phyloP scores from a whole-genome alignment of 2,888 invertebrate species.

The Rhagium mordax region DNA sequence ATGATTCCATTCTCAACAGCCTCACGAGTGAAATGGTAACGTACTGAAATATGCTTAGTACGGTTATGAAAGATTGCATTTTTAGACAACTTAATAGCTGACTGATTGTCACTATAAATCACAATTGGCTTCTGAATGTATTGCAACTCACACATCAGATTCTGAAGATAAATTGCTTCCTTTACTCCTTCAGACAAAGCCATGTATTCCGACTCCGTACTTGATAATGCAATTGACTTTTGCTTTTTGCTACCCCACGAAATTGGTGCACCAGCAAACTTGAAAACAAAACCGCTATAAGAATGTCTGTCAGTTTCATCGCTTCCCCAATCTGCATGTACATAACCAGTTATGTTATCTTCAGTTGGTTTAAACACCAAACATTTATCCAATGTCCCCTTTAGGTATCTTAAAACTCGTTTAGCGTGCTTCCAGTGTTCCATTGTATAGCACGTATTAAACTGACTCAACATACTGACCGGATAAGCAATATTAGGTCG shows the following conservation, averaged over 20 bases:
- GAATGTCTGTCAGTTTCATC: no score
- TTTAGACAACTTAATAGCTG: conserved; percentile 32
- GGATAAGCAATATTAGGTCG: background rate
- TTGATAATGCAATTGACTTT: no score
- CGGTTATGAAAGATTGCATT: conserved; percentile 27
- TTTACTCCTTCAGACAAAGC: no score
- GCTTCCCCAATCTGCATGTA: no score
- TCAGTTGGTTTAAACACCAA: no score
- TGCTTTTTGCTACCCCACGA: conserved; percentile 33
- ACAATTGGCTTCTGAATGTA: background rate
- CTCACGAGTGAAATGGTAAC: conserved; percentile 8
- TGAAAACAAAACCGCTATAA: conserved; percentile 34
- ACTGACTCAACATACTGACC: background rate
- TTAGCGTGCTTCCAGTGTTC: background rate
- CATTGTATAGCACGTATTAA: background rate
- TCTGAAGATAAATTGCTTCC: no score
- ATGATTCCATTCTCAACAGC: background rate
- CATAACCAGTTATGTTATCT: no score
- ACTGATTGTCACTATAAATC: conserved; percentile 37
- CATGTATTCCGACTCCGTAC: no score
- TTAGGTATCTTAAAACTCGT: background rate
- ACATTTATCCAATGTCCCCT: no score
- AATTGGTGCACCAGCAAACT: conserved; percentile 22
- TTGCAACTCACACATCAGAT: no score
- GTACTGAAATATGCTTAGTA: conserved; percentile 35